phyloP scores from a whole-genome alignment of 1,140 invertebrate species.

The Drosophila teissieri region DNA sequence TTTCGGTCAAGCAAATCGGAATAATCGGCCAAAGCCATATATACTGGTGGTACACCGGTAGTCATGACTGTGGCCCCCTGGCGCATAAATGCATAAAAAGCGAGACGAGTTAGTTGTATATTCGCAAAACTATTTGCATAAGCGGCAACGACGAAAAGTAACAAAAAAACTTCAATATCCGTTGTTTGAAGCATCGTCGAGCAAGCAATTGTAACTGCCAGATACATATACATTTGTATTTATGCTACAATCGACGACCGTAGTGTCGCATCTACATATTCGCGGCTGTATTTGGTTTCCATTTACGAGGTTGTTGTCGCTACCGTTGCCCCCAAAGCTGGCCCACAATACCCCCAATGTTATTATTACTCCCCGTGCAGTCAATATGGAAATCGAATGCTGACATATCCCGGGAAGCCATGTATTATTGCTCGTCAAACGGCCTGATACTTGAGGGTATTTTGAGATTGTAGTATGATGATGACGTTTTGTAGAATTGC shows the following conservation, averaged over 20 bases:
- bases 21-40: conserved; percentile 25
- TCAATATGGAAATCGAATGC: neutral
- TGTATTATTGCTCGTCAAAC: neutral
- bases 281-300: conserved; percentile 12
- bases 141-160: conserved; percentile 19
- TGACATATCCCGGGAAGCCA: neutral
- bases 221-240: conserved; percentile 40
- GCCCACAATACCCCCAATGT: neutral
- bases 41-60: conserved; percentile 1
- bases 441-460: neutral
- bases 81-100: conserved; percentile 71
- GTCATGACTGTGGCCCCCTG: conserved; percentile 4
- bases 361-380: conserved; percentile 4
- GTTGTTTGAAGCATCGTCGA: conserved; percentile 8
- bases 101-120: conserved; percentile 50
- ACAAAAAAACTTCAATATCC: conserved; percentile 30
- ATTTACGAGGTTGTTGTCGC: conserved; percentile 8
- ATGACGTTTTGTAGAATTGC: neutral
- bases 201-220: conserved; percentile 33
- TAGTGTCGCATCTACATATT: conserved; percentile 29
- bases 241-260: conserved; percentile 42
- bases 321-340: neutral
- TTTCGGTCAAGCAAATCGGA: conserved; percentile 32
- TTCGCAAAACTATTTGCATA: conserved; percentile 70
- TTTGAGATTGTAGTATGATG: neutral